These are phyloP conservation scores for Ceriagrion tenellum DNA, from an alignment of 2,888 invertebrate species.

Conservation along the genomic window DNA sequence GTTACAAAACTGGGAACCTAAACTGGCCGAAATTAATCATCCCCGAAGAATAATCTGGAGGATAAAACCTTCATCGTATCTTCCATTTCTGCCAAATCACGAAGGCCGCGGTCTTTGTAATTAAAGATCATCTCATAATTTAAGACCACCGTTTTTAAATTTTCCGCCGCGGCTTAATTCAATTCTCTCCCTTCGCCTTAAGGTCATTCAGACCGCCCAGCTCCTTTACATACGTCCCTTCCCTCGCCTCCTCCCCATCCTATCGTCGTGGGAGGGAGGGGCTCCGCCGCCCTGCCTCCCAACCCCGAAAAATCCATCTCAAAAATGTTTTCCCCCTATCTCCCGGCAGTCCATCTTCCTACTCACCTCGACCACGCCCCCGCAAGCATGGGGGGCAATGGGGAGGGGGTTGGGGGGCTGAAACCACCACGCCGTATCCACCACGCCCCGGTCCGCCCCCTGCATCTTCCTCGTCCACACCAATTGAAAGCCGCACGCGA, in stretches of 20 bases:
- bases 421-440: neutral
- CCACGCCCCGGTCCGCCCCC: conserved; percentile 13
- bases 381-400: too few species aligned
- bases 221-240: neutral
- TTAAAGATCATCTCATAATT: conserved; percentile 13
- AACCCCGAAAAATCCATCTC: conserved; percentile 32
- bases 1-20: too few species aligned
- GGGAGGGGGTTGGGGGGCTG: too few species aligned
- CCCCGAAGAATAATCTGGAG: neutral
- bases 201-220: conserved; percentile 23
- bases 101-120: neutral
- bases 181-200: neutral
- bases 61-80: neutral
- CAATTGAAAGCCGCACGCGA: conserved; percentile 57
- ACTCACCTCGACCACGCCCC: neutral
- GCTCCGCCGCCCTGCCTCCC: neutral
- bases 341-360: conserved; percentile 48
- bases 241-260: neutral
- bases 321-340: conserved; percentile 57
- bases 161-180: neutral
- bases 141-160: conserved; percentile 10
- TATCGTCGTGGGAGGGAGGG: neutral
- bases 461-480: conserved; percentile 12
- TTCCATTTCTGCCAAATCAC: neutral
- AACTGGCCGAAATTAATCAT: neutral